Conservation (phyloP, 2,113 vertebrate species). For the Talpa occidentalis region DNA sequence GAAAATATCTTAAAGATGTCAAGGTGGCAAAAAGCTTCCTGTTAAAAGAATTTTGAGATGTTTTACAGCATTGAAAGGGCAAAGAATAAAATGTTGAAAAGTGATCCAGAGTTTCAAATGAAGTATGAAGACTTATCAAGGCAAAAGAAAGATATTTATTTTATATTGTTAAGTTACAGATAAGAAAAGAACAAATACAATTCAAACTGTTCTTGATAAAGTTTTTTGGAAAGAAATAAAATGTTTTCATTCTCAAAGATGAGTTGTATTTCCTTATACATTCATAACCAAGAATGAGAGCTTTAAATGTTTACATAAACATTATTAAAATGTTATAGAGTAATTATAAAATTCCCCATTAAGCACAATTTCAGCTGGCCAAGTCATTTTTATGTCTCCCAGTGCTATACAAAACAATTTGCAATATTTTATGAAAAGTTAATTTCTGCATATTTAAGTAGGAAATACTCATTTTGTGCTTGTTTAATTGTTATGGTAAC, state of each 20-base stretch:
- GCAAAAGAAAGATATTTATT: neutral
- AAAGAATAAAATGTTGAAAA: constrained; percentile 1
- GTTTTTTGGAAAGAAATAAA: constrained; percentile 5
- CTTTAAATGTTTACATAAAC: constrained; percentile 2
- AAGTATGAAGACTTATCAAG: neutral
- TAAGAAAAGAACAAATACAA: neutral
- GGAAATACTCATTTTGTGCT: neutral
- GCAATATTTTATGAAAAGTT: neutral
- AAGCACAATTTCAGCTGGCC: neutral
- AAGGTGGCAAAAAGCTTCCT: neutral
- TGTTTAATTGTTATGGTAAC: constrained; percentile 32
- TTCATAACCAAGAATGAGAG: constrained; percentile 16
- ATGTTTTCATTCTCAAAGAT: neutral
- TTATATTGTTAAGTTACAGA: neutral
- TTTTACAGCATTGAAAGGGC: neutral
- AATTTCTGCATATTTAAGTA: constrained; percentile 16
- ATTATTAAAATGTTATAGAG: constrained; percentile 20
- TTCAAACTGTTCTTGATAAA: neutral
- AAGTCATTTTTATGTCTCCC: neutral
- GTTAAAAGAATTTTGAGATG: neutral
- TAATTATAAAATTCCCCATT: neutral
- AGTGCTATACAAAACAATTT: neutral
- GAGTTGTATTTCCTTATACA: neutral
- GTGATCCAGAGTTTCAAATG: neutral
- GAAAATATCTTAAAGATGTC: neutral